These are phyloP conservation scores for Glaucomys volans DNA, from an alignment of 2,113 vertebrate genomes.

Conservation along the genomic window DNA sequence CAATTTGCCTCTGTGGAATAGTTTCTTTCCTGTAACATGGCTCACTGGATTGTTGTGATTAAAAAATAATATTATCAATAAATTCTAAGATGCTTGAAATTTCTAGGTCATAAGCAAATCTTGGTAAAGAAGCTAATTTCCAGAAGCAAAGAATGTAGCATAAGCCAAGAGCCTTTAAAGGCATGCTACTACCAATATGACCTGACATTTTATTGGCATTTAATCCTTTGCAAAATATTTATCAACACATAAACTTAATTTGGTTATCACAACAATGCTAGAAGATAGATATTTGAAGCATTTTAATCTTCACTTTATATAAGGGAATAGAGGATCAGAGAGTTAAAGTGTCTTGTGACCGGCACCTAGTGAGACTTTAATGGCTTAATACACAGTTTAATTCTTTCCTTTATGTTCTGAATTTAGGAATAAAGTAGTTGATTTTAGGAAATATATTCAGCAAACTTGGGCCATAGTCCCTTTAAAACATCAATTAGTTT, in stretches of 20 bases:
- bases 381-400: neutral
- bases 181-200: neutral
- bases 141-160: neutral
- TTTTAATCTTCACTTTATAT: neutral
- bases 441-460: neutral
- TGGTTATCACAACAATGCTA: neutral
- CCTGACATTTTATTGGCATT: neutral
- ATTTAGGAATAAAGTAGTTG: neutral
- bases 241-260: slow-evolving; percentile 14
- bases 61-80: neutral
- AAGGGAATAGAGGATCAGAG: neutral
- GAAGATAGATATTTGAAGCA: neutral
- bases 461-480: neutral
- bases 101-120: slow-evolving; percentile 13
- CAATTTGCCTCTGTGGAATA: neutral
- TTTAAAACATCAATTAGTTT: neutral
- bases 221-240: neutral
- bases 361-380: neutral
- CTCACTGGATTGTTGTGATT: neutral
- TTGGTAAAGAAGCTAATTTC: slow-evolving; percentile 35
- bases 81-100: neutral
- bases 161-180: neutral
- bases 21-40: neutral
- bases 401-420: slow-evolving; percentile 11
- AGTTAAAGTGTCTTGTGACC: neutral